A percentile compares a stretch with the other conserved stretches of the same genome.
These are phyloP conservation scores for Boloria selene DNA, from an alignment of 2,888 invertebrate genomes.

Conservation along the genomic window DNA sequence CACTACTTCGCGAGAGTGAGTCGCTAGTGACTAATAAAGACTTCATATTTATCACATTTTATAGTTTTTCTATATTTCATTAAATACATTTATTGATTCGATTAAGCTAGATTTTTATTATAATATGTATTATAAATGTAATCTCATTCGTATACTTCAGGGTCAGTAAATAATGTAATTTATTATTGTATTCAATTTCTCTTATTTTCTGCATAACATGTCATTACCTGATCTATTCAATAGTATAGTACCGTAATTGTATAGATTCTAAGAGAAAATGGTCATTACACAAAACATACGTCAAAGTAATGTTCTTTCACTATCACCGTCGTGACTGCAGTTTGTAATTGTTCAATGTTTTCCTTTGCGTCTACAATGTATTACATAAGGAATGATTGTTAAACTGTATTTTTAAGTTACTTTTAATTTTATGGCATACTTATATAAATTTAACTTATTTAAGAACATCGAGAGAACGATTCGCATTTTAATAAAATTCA, in stretches of 20 bases:
- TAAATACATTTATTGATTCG: too few relatives aligned
- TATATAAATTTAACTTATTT: neutral
- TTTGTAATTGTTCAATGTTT: conserved; percentile 24
- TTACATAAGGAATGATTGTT: conserved; percentile 13
- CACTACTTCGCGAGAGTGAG: too few relatives aligned
- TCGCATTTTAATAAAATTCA: too few relatives aligned
- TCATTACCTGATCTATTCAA: conserved; percentile 20
- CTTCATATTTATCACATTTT: too few relatives aligned
- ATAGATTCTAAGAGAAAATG: conserved; percentile 27
- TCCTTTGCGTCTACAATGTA: conserved; percentile 18
- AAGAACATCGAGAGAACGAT: too few relatives aligned
- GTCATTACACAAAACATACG: conserved; percentile 27
- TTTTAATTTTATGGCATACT: neutral
- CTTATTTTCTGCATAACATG: conserved; percentile 26
- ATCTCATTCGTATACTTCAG: neutral
- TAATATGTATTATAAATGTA: too few relatives aligned
- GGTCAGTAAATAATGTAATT: neutral
- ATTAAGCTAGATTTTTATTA: too few relatives aligned
- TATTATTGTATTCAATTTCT: conserved; percentile 16
- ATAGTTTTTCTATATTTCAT: too few relatives aligned
- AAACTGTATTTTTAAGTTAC: neutral
- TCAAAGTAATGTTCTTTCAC: conserved; percentile 28
- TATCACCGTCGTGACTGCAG: conserved; percentile 28
- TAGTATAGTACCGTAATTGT: conserved; percentile 8
- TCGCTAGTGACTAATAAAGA: too few relatives aligned